A percentile compares a stretch with the other conserved stretches of the same genome.
phyloP scores from a whole-genome alignment of 30 jellyfish, hydroid and myxozoan genomes.

The Cassiopea andromeda region DNA sequence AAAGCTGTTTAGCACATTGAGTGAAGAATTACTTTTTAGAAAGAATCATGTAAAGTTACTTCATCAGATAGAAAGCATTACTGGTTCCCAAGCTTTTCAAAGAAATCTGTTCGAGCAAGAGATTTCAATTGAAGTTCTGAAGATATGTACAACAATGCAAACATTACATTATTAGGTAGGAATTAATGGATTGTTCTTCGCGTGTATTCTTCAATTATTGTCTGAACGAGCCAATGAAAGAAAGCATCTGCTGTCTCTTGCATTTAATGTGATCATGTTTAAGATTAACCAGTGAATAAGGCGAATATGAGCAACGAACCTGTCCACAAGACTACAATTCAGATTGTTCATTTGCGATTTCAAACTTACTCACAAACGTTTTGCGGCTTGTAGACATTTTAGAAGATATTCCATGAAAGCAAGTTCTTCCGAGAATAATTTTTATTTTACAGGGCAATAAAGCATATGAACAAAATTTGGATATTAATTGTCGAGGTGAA shows the following conservation, averaged over 20 bases:
- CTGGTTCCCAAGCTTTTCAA: too few relatives aligned
- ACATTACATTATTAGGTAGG: slow-evolving; percentile 32
- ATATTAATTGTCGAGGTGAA: too few relatives aligned
- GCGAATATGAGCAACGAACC: background rate
- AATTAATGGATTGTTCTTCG: background rate
- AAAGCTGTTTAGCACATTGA: too few relatives aligned
- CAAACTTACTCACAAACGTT: background rate
- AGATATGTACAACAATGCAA: background rate
- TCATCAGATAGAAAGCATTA: too few relatives aligned
- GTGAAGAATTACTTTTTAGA: too few relatives aligned
- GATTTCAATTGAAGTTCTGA: too few relatives aligned
- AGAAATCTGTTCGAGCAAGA: too few relatives aligned
- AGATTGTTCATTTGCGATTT: background rate
- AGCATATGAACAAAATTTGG: too few relatives aligned
- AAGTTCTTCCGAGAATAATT: background rate
- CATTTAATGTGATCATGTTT: background rate
- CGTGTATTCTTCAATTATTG: slow-evolving; percentile 22
- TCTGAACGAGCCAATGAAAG: slow-evolving; percentile 20
- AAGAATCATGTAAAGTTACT: too few relatives aligned
- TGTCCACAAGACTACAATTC: background rate
- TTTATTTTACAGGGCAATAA: too few relatives aligned
- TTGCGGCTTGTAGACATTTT: background rate
- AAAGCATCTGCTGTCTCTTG: slow-evolving; percentile 4
- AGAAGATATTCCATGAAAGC: background rate
- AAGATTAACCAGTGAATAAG: background rate